Percentiles rank a stretch among this genome's conserved stretches.
Conservation (phyloP, 2,888 invertebrate species). For the Zelleria hepariella region DNA sequence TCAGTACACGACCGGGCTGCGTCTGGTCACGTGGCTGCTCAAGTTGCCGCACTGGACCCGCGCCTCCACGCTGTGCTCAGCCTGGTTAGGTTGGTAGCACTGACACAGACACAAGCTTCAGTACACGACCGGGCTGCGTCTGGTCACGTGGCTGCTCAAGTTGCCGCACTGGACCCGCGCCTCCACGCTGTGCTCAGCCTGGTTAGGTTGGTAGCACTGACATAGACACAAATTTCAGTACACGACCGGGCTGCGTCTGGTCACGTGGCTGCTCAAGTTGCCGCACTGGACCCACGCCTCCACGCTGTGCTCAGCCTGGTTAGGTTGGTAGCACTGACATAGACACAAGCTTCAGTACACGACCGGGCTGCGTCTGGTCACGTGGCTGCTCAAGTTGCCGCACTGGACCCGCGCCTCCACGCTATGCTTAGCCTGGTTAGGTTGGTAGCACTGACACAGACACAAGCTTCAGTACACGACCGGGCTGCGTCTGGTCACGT, state of each 20-base stretch:
- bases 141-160: conserved; percentile 42
- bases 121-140: conserved; percentile 53
- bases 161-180: conserved; percentile 48
- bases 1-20: conserved; percentile 55
- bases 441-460: too few species aligned
- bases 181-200: conserved; percentile 29
- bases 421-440: conserved; percentile 43
- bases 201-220: conserved; percentile 25
- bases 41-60: conserved; percentile 48
- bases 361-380: conserved; percentile 46
- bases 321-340: not conserved
- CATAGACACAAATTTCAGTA: conserved; percentile 44
- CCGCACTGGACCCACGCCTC: conserved; percentile 46
- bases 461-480: conserved; percentile 61
- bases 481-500: conserved; percentile 46
- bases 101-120: conserved; percentile 35
- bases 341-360: conserved; percentile 53
- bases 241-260: conserved; percentile 50
- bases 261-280: conserved; percentile 40
- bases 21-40: conserved; percentile 44
- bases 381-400: conserved; percentile 41
- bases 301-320: conserved; percentile 38
- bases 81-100: conserved; percentile 37
- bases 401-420: conserved; percentile 40
- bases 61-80: conserved; percentile 26